Base-by-base conservation (phyloP, 2,888 invertebrate species). In the Eilema griseolum region DNA sequence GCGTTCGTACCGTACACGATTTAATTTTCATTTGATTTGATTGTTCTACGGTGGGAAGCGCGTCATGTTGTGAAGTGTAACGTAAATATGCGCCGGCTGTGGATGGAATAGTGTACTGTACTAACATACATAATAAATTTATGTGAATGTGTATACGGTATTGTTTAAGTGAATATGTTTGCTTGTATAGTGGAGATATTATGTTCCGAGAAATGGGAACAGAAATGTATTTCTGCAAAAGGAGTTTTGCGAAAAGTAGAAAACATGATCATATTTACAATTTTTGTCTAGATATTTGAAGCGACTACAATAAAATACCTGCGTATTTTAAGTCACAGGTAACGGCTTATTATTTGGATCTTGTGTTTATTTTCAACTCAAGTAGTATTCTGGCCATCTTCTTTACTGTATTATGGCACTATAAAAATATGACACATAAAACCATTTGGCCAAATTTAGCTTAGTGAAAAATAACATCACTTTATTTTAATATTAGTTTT, bases 1-100 rank as follows among this genome's bases (percentile, higher is more conserved):
- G 83, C 86, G 87, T 85, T 86, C 85, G 85, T 85, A 82, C 80
- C 83, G 87, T 81, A 86, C 84, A 81, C 85, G 88, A 86, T 88
- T 89, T 88, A 89, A 90, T 89, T 91, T 89, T 89, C 89, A 89
- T 92, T 89, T 88, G 88, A 88, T 88, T 79, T 76, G 81, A 78
- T 80, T 71, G 85, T 85, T 75, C 76, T 69, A 72, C 71, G 67
- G 67, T 79, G 82, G 80, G 83, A 83, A 83, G 76, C 82, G 81
- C 82, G 79, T 76, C 75, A 77, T 73, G 70, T 77, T 79, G 78
- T 80, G 75, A 75, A 86, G 86, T 83, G 85, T 81, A 82, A 75
- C 81, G 83, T 83, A 85, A 84, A 85, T 83, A 86, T 81, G 78
- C 82, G 71, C 76, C 67, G 67, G 71, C 72, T 72, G 68, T 72